A percentile compares a stretch with the other conserved stretches of the same genome.
Evolutionary conservation across 2,113 vertebrate species (phyloP).

Genomic region (Odontophorus gujanensis): DNA sequence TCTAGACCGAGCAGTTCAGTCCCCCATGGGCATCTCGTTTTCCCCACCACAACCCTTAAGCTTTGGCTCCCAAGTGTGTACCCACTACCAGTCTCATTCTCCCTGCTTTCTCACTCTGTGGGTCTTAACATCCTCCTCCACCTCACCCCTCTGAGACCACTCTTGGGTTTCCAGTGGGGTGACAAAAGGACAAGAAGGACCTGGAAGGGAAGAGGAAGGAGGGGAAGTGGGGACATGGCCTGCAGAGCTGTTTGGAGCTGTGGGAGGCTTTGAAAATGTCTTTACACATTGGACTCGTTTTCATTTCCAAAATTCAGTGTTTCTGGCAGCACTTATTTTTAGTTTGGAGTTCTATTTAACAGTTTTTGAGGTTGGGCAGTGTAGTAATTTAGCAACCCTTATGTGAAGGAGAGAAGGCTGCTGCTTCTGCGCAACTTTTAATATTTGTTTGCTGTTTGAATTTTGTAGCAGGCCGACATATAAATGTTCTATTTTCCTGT

Average conservation of each 20-base stretch:
- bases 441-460: constrained; percentile 46
- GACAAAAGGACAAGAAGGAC: fast-evolving
- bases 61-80: fast-evolving
- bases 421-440: constrained; percentile 63
- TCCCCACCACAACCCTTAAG: fast-evolving
- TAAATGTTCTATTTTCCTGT: constrained; percentile 57
- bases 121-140: fast-evolving
- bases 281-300: constrained; percentile 34
- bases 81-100: neutral
- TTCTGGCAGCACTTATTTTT: constrained; percentile 66
- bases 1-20: fast-evolving
- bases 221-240: neutral
- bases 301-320: constrained; percentile 62
- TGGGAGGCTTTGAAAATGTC: constrained; percentile 42
- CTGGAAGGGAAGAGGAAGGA: neutral
- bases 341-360: constrained; percentile 60
- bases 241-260: neutral
- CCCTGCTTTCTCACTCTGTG: neutral
- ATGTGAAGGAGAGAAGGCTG: constrained; percentile 48
- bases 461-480: neutral
- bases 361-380: constrained; percentile 32
- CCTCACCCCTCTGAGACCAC: neutral
- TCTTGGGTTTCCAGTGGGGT: neutral
- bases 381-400: constrained; percentile 64
- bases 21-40: fast-evolving